Evolutionary conservation across 2,888 invertebrate genomes (phyloP).

Genomic region (Sesamia inferens): DNA sequence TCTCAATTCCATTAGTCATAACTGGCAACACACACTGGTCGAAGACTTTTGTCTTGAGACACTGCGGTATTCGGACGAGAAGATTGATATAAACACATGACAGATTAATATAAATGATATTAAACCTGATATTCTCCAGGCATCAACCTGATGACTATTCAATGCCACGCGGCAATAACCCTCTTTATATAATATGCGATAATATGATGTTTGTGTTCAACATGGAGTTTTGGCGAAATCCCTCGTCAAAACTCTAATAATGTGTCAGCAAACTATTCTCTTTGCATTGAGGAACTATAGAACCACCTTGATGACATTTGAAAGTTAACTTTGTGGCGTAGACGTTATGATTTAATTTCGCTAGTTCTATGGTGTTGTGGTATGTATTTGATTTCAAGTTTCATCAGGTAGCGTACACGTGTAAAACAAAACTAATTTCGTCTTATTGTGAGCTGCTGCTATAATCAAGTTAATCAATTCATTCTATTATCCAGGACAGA

Average conservation of each 20-base stretch:
- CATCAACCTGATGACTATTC: not conserved
- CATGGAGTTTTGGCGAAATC: conserved; percentile 41
- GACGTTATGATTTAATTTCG: conserved; percentile 2
- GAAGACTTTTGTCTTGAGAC: too few species aligned
- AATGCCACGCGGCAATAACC: conserved; percentile 9
- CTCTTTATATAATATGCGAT: conserved; percentile 11
- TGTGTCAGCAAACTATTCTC: conserved; percentile 58
- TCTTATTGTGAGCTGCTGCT: not conserved
- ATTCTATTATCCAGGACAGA: too few species aligned
- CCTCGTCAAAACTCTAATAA: conserved; percentile 69
- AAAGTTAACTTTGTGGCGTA: conserved; percentile 2
- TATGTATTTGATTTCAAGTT: conserved; percentile 32
- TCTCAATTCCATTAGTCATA: too few species aligned
- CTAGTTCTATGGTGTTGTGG: not conserved
- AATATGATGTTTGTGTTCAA: conserved; percentile 53
- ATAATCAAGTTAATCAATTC: not conserved
- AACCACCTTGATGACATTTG: not conserved
- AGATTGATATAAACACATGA: too few species aligned
- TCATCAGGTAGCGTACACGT: conserved; percentile 1
- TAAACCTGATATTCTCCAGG: too few species aligned
- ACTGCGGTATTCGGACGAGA: too few species aligned
- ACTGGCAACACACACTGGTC: too few species aligned
- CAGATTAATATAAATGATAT: too few species aligned
- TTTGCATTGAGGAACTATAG: conserved; percentile 18
- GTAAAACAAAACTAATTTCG: not conserved